Base-by-base conservation (phyloP, 2,797 vertebrate species). In the Squalus acanthias region DNA sequence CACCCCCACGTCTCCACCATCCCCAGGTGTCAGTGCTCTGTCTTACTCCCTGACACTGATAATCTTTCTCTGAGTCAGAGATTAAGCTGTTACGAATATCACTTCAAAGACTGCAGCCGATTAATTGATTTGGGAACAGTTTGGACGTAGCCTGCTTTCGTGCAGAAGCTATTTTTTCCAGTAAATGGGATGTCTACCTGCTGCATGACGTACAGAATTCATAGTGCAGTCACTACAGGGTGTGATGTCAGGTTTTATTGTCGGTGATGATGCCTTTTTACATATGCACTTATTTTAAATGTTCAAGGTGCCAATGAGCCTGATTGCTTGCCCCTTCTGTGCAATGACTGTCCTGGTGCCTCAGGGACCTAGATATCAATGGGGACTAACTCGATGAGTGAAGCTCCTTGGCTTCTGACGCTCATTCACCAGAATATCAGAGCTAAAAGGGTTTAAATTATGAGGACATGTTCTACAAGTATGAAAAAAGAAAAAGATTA, bases 141-240 rank as follows among this genome's bases (percentile, higher is more conserved):
- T 46, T 69, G 17, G n/a, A 22, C 8, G 65, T 20, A 93, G 8
- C 63, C 87, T 57, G 50, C 24, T 29, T 88, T 22, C 46, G 22
- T 50, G 46, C 24, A 50, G 82, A n/a, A 33, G 6, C 15, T 33
- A 33, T 60, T 63, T 88, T 63, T 63, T 92, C 20, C 17, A 93
- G 88, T 10, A 60, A 33, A 33, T 91, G 53, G 26, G 88, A 60
- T 33, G 57, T 63, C 29, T 15, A 91, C 39, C 63, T 17, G 91
- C 60, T 93, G 8, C 63, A 12, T 93, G 91, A 12, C 67, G 60
- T 67, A 67, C 33, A 67, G 60, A 33, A 65, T 67, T 33, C 89
- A 93, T 67, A 9, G 60, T 93, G 91, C 63, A 67, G 91, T 93
- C 91, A 93, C 63, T 67, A 67, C 89, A 92, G 89, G 89, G 89